These are phyloP conservation scores for Acyrthosiphon pisum DNA, from an alignment of 1,140 invertebrate species.

Conservation along the genomic window DNA sequence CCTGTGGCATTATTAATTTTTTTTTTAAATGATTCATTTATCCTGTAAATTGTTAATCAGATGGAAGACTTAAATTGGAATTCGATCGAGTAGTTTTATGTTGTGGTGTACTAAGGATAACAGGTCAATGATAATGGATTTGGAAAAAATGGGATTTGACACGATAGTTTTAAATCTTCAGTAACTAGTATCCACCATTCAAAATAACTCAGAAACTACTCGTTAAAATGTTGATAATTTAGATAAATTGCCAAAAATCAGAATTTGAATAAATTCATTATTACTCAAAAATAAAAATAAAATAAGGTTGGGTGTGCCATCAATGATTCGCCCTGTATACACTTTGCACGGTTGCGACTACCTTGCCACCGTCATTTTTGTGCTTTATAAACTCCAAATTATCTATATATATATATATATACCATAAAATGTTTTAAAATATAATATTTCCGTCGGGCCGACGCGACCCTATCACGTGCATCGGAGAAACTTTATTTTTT, in stretches of 20 bases:
- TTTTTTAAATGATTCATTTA: not conserved
- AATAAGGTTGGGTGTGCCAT: not conserved
- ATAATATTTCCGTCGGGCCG: not conserved
- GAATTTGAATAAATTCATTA: not conserved
- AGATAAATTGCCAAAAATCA: not conserved
- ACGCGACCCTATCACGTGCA: not conserved
- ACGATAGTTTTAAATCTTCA: not conserved
- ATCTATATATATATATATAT: not conserved
- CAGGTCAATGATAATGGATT: not conserved
- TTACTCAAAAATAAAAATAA: not conserved
- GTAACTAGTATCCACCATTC: not conserved
- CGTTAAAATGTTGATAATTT: not conserved
- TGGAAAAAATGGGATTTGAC: not conserved
- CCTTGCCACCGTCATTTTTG: not conserved
- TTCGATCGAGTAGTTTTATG: not conserved
- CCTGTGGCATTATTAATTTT: not conserved
- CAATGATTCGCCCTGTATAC: not conserved
- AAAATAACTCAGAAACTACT: not conserved
- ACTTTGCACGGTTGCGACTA: not conserved
- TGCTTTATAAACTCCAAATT: conserved; percentile 7
- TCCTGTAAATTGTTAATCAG: too few relatives aligned
- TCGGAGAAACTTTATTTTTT: not conserved
- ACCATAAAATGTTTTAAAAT: not conserved
- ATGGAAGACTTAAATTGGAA: not conserved
- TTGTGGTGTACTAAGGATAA: not conserved